A percentile compares a stretch with the other conserved stretches of the same genome.
phyloP scores from a whole-genome alignment of 2,888 invertebrate species.

The Syrista parreyssii region DNA sequence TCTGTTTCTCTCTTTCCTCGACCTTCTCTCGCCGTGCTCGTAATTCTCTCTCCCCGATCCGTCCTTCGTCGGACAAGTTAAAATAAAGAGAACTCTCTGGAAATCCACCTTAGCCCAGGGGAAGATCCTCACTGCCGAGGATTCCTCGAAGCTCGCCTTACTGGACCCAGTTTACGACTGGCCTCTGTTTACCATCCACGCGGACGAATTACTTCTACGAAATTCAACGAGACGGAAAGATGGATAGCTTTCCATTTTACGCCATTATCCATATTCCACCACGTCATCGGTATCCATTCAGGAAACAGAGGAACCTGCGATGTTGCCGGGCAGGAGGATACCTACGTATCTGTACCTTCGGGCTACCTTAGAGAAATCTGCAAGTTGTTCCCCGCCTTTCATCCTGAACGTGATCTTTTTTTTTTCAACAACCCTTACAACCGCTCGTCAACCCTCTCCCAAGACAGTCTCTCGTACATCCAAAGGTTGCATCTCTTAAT shows the following conservation, averaged over 20 bases:
- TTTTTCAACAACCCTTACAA: neutral
- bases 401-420: neutral
- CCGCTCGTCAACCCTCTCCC: neutral
- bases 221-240: neutral
- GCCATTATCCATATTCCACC: neutral
- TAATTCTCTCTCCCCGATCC: neutral
- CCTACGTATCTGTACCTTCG: neutral
- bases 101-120: neutral
- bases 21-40: neutral
- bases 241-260: neutral
- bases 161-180: neutral
- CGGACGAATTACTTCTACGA: neutral
- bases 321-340: neutral
- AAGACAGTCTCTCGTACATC: neutral
- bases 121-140: neutral
- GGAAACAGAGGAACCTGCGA: neutral
- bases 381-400: neutral
- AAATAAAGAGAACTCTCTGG: neutral
- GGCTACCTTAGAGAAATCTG: neutral
- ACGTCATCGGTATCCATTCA: neutral
- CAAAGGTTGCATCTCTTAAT: neutral
- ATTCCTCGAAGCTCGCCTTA: neutral
- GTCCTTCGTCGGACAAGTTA: neutral
- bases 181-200: neutral
- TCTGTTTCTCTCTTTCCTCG: slow-evolving; percentile 15